A percentile compares a stretch with the other conserved stretches of the same genome.
Evolutionary conservation across 2,113 vertebrate species (phyloP).

Genomic region (Ptyas mucosa): DNA sequence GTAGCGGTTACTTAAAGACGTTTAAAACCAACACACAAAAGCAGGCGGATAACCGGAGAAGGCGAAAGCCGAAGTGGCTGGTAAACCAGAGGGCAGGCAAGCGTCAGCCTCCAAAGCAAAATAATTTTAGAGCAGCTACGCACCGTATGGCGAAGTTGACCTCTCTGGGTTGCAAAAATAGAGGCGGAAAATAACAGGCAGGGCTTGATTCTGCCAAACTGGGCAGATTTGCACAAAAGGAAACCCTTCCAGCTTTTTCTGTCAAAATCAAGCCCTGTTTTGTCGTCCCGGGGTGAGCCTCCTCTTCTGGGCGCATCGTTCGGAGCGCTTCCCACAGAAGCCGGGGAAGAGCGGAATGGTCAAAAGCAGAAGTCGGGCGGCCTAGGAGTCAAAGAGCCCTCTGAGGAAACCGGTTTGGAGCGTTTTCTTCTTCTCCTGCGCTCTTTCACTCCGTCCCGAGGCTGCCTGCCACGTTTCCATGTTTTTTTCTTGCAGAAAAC

Average conservation of each 20-base stretch:
- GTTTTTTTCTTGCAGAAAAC: background rate
- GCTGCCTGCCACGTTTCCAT: background rate
- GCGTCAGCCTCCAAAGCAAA: background rate
- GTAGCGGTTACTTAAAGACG: no score
- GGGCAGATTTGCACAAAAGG: slow-evolving; percentile 34
- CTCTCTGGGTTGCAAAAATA: slow-evolving; percentile 32
- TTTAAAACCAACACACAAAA: background rate
- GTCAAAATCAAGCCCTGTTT: slow-evolving; percentile 47
- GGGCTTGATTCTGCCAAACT: slow-evolving; percentile 7
- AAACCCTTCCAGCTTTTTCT: slow-evolving; percentile 42
- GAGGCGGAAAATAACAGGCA: background rate
- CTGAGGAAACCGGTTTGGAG: background rate
- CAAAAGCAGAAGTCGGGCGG: background rate
- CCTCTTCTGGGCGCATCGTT: background rate
- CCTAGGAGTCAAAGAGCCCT: background rate
- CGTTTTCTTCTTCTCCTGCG: background rate
- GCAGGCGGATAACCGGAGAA: background rate
- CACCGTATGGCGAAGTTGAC: slow-evolving; percentile 46
- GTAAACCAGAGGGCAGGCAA: background rate
- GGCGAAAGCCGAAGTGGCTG: background rate
- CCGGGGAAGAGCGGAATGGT: background rate
- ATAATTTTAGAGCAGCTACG: background rate
- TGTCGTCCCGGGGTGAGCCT: slow-evolving; percentile 32
- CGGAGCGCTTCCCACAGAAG: background rate
- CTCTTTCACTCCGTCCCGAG: no score